Percentiles rank a stretch among this genome's conserved stretches.
Evolutionary conservation across 2,797 vertebrate genomes (phyloP).

Genomic region (Gadopsis bispinosus): DNA sequence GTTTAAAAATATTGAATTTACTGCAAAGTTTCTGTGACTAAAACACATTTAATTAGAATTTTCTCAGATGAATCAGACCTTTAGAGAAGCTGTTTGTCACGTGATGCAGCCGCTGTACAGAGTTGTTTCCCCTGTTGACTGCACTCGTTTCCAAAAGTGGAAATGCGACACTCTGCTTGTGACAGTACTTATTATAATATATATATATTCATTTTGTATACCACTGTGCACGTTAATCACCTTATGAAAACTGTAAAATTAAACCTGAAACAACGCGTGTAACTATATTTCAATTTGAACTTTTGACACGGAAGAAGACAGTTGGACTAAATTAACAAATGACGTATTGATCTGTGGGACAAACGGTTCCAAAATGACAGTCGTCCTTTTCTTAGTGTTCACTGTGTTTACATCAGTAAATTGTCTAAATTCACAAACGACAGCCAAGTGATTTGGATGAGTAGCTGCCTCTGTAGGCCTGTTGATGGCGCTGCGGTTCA

Average conservation of each 20-base stretch:
- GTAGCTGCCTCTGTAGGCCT: too few species aligned
- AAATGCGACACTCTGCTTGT: conserved; percentile 33
- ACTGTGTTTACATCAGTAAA: background rate
- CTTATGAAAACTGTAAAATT: conserved; percentile 34
- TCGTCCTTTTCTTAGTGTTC: background rate
- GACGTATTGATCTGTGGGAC: background rate
- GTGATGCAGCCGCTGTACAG: conserved; percentile 28
- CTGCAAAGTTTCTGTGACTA: background rate
- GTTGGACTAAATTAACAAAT: background rate
- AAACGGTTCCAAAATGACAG: background rate
- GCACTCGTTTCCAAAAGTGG: conserved; percentile 45
- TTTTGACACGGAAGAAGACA: rapidly evolving
- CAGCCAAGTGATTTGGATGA: background rate
- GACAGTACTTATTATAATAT: conserved; percentile 26
- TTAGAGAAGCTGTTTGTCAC: conserved; percentile 23
- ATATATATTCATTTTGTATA: too few species aligned
- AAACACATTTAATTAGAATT: background rate
- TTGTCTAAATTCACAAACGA: background rate
- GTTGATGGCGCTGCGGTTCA: background rate
- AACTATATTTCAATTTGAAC: background rate
- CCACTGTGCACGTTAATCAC: background rate
- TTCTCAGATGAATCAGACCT: background rate
- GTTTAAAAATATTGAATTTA: conserved; percentile 20
- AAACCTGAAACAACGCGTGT: conserved; percentile 15
- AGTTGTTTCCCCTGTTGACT: conserved; percentile 13